phyloP scores from a whole-genome alignment of 2,113 vertebrate species.

The Epinephelus cyanopodus region DNA sequence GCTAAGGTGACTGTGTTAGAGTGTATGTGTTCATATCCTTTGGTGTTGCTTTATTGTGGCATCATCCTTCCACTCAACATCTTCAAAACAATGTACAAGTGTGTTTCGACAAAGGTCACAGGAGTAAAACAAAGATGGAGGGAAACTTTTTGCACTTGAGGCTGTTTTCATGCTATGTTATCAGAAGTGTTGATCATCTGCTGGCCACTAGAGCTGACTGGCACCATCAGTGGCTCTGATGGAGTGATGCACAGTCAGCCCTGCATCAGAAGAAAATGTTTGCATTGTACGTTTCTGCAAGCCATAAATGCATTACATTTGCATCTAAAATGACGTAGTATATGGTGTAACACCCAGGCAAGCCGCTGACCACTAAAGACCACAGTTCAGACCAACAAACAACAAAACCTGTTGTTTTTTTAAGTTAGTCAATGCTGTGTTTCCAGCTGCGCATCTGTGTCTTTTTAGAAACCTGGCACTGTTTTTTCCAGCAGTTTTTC shows the following conservation, averaged over 20 bases:
- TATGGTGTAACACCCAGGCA: too few species aligned
- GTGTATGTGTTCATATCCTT: background rate
- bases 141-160: background rate
- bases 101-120: slow-evolving; percentile 16
- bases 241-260: background rate
- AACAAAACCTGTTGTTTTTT: too few species aligned
- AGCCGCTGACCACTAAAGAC: too few species aligned
- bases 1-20: background rate
- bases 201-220: background rate
- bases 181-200: background rate
- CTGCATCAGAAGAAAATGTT: too few species aligned
- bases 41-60: slow-evolving; percentile 7
- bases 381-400: too few species aligned
- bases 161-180: background rate
- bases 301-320: too few species aligned
- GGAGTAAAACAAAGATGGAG: slow-evolving; percentile 6
- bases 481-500: too few species aligned
- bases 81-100: background rate
- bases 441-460: too few species aligned
- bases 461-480: too few species aligned
- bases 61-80: slow-evolving; percentile 13
- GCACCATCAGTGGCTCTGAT: background rate
- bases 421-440: too few species aligned
- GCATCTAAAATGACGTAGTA: too few species aligned
- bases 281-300: too few species aligned